A percentile compares a stretch with the other conserved stretches of the same genome.
Conservation (phyloP, 2,797 vertebrate species). For the Enteromius anoplus region DNA sequence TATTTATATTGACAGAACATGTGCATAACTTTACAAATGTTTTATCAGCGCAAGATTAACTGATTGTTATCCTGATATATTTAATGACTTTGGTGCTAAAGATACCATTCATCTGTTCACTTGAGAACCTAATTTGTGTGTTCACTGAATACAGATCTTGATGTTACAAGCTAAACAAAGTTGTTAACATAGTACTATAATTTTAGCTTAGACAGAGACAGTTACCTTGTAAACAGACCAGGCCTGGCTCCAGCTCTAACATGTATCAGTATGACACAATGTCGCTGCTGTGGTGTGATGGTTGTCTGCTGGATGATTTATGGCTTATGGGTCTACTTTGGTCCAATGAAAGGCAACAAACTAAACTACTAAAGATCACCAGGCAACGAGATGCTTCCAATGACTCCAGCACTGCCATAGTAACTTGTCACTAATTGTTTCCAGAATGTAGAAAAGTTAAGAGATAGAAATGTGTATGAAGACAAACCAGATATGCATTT, state of each 20-base stretch:
- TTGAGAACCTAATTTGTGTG: not conserved
- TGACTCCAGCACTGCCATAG: constrained; percentile 36
- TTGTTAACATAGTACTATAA: not conserved
- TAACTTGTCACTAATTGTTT: constrained; percentile 18
- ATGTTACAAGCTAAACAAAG: constrained; percentile 1
- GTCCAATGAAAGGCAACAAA: not conserved
- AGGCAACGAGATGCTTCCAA: constrained; percentile 35
- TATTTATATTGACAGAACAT: not conserved
- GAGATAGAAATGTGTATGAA: constrained; percentile 1
- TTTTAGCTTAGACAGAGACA: not conserved
- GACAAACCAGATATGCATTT: not conserved
- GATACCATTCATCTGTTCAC: not conserved
- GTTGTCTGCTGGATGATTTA: constrained; percentile 15
- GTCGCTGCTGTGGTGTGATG: constrained; percentile 4
- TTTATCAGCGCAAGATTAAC: not conserved
- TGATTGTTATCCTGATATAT: not conserved
- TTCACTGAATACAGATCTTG: not conserved
- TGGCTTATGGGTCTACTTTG: not conserved
- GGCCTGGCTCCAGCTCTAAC: constrained; percentile 12
- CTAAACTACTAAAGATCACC: constrained; percentile 12
- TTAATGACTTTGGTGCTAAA: not conserved
- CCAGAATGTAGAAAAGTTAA: constrained; percentile 33
- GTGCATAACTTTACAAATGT: not conserved
- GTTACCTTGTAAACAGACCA: constrained; percentile 9
- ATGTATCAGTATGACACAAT: constrained; percentile 12